Conservation (phyloP, 2,888 invertebrate species). For the Nemapogon koenigi region DNA sequence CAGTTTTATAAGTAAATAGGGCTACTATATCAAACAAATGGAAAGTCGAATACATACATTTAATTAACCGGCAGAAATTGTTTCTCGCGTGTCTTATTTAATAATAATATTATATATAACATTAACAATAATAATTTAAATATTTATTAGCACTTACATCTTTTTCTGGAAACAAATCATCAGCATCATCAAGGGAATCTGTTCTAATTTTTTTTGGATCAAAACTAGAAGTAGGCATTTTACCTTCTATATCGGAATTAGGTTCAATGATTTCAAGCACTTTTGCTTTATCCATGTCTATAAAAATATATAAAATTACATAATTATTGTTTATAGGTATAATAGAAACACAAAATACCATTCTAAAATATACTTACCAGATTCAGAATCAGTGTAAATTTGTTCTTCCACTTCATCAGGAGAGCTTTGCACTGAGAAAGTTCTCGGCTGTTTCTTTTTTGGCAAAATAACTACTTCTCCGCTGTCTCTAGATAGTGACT, state of each 20-base stretch:
- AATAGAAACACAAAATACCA: no score
- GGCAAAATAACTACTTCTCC: slow-evolving; percentile 55
- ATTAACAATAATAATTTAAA: no score
- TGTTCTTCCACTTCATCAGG: slow-evolving; percentile 62
- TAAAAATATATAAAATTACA: slow-evolving; percentile 16
- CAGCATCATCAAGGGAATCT: slow-evolving; percentile 58
- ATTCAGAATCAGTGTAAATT: slow-evolving; percentile 60
- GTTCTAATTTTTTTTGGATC: slow-evolving; percentile 53
- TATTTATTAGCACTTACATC: slow-evolving; percentile 31
- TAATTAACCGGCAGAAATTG: no score
- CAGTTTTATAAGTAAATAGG: no score
- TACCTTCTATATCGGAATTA: slow-evolving; percentile 44
- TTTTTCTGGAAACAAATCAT: slow-evolving; percentile 55
- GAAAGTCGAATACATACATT: no score
- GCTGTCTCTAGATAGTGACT: slow-evolving; percentile 54
- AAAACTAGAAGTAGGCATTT: slow-evolving; percentile 41
- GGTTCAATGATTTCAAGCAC: slow-evolving; percentile 61
- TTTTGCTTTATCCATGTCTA: slow-evolving; percentile 61
- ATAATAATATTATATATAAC: no score
- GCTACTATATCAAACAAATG: no score
- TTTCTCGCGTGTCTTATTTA: no score
- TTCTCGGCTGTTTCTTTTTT: slow-evolving; percentile 52
- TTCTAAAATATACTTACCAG: slow-evolving; percentile 29
- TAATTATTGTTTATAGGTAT: no score
- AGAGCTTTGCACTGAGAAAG: slow-evolving; percentile 60